These are phyloP conservation scores for Clarias magur DNA, from an alignment of 2,113 vertebrate genomes.

Conservation along the genomic window DNA sequence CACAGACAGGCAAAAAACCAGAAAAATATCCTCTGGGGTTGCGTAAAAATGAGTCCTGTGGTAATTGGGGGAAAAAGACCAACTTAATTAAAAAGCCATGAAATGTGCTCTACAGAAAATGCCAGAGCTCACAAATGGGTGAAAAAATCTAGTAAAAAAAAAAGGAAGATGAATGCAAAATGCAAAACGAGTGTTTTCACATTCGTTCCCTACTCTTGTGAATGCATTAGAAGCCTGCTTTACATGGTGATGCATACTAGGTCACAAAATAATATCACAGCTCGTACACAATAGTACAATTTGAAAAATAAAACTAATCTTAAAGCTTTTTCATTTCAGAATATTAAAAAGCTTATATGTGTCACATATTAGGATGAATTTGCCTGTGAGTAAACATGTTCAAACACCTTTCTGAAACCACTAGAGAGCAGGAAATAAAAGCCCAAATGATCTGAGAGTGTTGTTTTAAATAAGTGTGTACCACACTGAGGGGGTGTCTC, in stretches of 20 bases:
- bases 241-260: slow-evolving; percentile 27
- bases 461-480: neutral
- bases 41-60: slow-evolving; percentile 13
- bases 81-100: slow-evolving; percentile 41
- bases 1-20: neutral
- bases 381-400: slow-evolving; percentile 16
- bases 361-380: slow-evolving; percentile 8
- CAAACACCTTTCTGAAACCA: neutral
- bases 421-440: neutral
- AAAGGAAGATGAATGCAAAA: slow-evolving; percentile 19
- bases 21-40: slow-evolving; percentile 18
- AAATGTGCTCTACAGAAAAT: slow-evolving; percentile 6
- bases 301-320: slow-evolving; percentile 24
- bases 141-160: neutral
- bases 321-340: slow-evolving; percentile 1
- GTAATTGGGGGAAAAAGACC: slow-evolving; percentile 30
- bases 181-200: slow-evolving; percentile 29
- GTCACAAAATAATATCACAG: slow-evolving; percentile 50
- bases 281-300: slow-evolving; percentile 25
- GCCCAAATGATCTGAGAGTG: neutral
- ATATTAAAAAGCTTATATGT: slow-evolving; percentile 8
- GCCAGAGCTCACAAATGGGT: neutral
- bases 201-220: slow-evolving; percentile 28
- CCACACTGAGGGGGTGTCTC: slow-evolving; percentile 28
- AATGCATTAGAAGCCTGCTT: slow-evolving; percentile 37